phyloP scores from a whole-genome alignment of 2,888 invertebrate genomes.

The Ichneumoninae sp. region DNA sequence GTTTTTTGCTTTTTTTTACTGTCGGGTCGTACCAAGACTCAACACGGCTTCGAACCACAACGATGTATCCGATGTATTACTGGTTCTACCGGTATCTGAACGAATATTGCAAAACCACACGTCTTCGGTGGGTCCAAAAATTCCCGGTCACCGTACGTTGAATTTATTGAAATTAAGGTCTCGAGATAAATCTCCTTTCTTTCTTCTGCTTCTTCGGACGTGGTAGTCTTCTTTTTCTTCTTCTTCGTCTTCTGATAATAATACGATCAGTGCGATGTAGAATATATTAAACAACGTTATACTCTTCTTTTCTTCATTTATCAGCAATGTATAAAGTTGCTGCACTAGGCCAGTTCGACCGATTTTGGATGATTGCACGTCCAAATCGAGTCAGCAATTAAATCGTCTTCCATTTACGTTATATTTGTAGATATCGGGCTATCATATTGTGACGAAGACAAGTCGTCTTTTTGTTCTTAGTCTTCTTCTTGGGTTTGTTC shows the following conservation, averaged over 20 bases:
- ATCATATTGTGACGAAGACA: not conserved
- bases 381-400: not conserved
- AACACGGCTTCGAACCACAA: slow-evolving; percentile 52
- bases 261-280: not conserved
- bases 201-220: not conserved
- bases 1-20: slow-evolving; percentile 13
- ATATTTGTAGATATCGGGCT: too few species aligned
- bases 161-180: slow-evolving; percentile 10
- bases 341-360: not conserved
- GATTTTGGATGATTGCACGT: not conserved
- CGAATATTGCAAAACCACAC: slow-evolving; percentile 57
- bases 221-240: not conserved
- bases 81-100: slow-evolving; percentile 65
- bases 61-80: slow-evolving; percentile 56
- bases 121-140: slow-evolving; percentile 16
- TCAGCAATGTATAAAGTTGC: not conserved
- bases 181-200: not conserved
- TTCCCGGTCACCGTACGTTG: slow-evolving; percentile 28
- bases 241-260: not conserved
- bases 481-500: not conserved
- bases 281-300: not conserved
- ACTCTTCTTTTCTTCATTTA: not conserved
- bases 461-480: not conserved
- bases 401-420: too few species aligned
- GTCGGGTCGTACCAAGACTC: slow-evolving; percentile 27